phyloP scores from a whole-genome alignment of 92 coral and sea anemone species.

The Epizoanthus stellaris region DNA sequence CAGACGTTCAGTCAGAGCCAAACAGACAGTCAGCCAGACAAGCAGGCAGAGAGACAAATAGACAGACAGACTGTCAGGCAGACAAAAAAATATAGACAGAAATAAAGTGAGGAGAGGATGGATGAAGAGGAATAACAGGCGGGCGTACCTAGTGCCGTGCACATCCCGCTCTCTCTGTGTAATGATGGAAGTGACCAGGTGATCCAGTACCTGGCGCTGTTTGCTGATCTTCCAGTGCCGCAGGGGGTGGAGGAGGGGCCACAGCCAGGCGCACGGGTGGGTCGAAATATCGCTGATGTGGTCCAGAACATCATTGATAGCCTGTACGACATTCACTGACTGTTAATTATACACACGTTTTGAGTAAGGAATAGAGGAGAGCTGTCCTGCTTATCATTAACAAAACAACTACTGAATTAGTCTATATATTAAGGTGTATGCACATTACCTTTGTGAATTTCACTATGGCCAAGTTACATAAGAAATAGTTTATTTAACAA shows the following conservation, averaged over 20 bases:
- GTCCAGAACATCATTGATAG: conserved; percentile 36
- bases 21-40: background rate
- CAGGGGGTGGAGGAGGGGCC: conserved; percentile 41
- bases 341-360: background rate
- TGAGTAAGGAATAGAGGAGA: too few relatives aligned
- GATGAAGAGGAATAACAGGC: background rate
- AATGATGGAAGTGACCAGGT: conserved; percentile 30
- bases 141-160: conserved; percentile 21
- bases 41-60: too few relatives aligned
- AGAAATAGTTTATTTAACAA: too few relatives aligned
- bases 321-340: background rate
- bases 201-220: conserved; percentile 20
- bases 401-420: too few relatives aligned
- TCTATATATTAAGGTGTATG: too few relatives aligned
- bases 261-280: conserved; percentile 27
- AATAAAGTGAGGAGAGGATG: background rate
- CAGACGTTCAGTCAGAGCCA: background rate
- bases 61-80: background rate
- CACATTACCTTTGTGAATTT: too few relatives aligned
- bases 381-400: too few relatives aligned
- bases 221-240: conserved; percentile 23
- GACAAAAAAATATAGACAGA: background rate
- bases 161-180: conserved; percentile 29
- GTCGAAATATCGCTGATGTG: conserved; percentile 37
- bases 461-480: too few relatives aligned